Base-by-base conservation (phyloP, 1,140 invertebrate species). In the Littorina saxatilis region DNA sequence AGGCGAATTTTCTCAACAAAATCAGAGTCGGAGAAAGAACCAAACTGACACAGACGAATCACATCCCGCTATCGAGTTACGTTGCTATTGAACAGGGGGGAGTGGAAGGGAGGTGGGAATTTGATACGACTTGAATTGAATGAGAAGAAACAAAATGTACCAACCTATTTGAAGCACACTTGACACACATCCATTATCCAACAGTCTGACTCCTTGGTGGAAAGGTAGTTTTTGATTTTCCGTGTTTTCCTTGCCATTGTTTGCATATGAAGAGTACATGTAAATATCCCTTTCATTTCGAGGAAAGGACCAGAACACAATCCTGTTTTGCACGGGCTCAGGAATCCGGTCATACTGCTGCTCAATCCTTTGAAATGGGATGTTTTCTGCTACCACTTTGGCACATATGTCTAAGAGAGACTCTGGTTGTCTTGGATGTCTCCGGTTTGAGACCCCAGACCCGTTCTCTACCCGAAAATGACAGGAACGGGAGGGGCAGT, bases 291-390 rank as follows among this genome's bases (percentile, higher is more conserved):
- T 93, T 92, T 97, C 96, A 92, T 96, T 95, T 86, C 96, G 93
- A 82, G 96, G 96, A 92, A 97, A 97, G 78, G 96, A 96, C 96
- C 96, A 97, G 93, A 95, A 97, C 89, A 97, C 96, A 90, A 97
- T 96, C 90, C 96, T 94, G 81, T 96, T 94, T 92, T 97, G 96
- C 88, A 97, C 96, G 82, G 96, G 96, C 92, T 97, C 96, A 58
- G 96, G 96, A 90, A 97, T 96, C 85, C 96, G 94, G 88, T 96
- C 95, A 92, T 96, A 96, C 84, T 95, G 94, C 92, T 97, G 96
- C 93, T 97, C 96, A 91, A 97, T 96, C 85, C 95, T 94, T 92
- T 97, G 96, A 93, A 97, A 97, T 72, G 96, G 96, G 81, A 97
- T 95, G 88, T 95, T 95, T 91, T 96, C 95, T 86, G 96, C 96